Conservation (phyloP, 2,797 vertebrate species). For the Melanotaenia pygmaea region DNA sequence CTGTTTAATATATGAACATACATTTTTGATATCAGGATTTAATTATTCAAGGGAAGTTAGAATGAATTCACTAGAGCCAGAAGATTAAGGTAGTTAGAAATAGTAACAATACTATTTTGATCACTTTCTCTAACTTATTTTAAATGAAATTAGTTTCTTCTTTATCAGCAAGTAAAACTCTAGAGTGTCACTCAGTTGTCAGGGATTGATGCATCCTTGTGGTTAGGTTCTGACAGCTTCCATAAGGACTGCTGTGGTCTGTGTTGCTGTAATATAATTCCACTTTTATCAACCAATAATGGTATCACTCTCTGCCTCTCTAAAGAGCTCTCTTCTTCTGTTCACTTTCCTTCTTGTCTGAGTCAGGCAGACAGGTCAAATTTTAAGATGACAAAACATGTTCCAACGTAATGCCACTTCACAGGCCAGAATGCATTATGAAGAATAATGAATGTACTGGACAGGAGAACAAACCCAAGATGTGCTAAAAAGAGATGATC, state of each 20-base stretch:
- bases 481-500: constrained; percentile 27
- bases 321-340: constrained; percentile 1
- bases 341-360: constrained; percentile 15
- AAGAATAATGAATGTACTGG: constrained; percentile 50
- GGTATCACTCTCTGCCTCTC: neutral
- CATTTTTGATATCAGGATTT: neutral
- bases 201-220: constrained; percentile 22
- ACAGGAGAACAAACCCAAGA: constrained; percentile 38
- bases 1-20: neutral
- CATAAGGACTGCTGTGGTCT: constrained; percentile 22
- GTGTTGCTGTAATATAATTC: neutral
- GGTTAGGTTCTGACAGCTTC: constrained; percentile 36
- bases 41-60: neutral
- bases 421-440: constrained; percentile 47
- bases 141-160: constrained; percentile 15
- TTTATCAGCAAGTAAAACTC: constrained; percentile 11
- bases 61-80: neutral
- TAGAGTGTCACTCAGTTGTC: neutral
- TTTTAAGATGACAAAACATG: constrained; percentile 63
- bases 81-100: neutral
- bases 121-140: neutral
- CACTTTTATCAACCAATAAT: constrained; percentile 10
- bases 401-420: constrained; percentile 42
- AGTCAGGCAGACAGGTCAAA: constrained; percentile 48
- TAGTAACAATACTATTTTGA: neutral